Evolutionary conservation across 2,113 vertebrate genomes (phyloP).

Genomic region (Siniperca knerii): DNA sequence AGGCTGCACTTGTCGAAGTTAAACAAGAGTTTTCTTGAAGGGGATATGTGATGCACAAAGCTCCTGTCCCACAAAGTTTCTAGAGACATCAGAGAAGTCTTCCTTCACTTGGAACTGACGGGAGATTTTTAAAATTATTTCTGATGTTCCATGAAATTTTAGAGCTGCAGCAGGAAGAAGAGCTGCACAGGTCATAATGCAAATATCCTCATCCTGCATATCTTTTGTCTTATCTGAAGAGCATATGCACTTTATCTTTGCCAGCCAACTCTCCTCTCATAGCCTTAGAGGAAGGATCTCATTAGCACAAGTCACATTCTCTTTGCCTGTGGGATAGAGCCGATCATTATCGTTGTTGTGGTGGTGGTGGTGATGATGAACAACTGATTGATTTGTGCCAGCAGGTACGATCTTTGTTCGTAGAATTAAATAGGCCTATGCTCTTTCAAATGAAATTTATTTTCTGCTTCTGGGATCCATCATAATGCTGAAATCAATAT

Average conservation of each 20-base stretch:
- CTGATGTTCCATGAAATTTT: conserved; percentile 35
- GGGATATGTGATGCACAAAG: conserved; percentile 17
- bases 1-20: conserved; percentile 13
- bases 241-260: conserved; percentile 61
- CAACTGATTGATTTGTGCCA: conserved; percentile 79
- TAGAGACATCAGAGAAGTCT: conserved; percentile 1
- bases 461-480: conserved; percentile 71
- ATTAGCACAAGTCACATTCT: conserved; percentile 59
- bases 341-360: conserved; percentile 71
- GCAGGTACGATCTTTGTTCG: conserved; percentile 68
- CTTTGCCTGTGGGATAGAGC: conserved; percentile 53
- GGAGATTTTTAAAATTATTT: conserved; percentile 16
- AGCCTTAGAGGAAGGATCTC: conserved; percentile 65
- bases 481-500: conserved; percentile 81
- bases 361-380: conserved; percentile 65
- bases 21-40: conserved; percentile 20
- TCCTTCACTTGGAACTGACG: conserved; percentile 22
- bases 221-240: conserved; percentile 57
- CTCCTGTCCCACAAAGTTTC: conserved; percentile 21
- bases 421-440: conserved; percentile 72
- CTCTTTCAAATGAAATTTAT: conserved; percentile 77
- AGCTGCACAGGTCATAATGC: conserved; percentile 38
- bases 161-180: background rate
- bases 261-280: conserved; percentile 41
- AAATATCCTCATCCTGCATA: conserved; percentile 34